phyloP scores from a whole-genome alignment of 1,140 invertebrate species.

The Zaprionus lachaisei region DNA sequence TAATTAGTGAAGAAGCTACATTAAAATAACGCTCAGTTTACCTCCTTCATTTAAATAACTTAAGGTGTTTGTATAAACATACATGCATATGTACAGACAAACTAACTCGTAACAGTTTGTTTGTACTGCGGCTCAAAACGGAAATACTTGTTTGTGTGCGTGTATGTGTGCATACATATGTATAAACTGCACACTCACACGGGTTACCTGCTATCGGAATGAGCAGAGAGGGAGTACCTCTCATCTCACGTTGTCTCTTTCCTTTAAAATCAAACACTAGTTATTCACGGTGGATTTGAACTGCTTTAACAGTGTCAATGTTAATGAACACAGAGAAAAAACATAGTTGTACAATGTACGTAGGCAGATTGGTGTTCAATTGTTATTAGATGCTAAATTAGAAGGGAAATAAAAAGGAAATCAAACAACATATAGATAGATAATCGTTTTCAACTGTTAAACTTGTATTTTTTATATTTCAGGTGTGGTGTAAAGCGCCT shows the following conservation, averaged over 20 bases:
- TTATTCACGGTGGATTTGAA: not conserved
- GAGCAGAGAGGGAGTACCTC: not conserved
- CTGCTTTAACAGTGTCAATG: slow-evolving; percentile 9
- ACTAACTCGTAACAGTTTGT: slow-evolving; percentile 32
- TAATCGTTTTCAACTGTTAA: not conserved
- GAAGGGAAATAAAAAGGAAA: not conserved
- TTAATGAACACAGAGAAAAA: not conserved
- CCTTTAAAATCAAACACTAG: slow-evolving; percentile 1
- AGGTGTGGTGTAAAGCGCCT: slow-evolving; percentile 83
- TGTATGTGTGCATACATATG: not conserved
- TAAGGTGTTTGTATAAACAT: slow-evolving; percentile 3
- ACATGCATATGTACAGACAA: slow-evolving; percentile 1
- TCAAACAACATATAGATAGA: not conserved
- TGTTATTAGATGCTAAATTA: not conserved
- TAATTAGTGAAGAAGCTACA: not conserved
- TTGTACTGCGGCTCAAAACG: slow-evolving; percentile 29
- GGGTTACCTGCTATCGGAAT: slow-evolving; percentile 28
- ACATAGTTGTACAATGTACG: not conserved
- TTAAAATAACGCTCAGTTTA: slow-evolving; percentile 5
- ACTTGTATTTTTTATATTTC: slow-evolving; percentile 37
- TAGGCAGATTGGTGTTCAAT: not conserved
- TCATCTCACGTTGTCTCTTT: slow-evolving; percentile 1
- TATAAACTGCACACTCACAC: slow-evolving; percentile 6
- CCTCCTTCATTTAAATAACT: slow-evolving; percentile 17
- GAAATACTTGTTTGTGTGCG: slow-evolving; percentile 35